Evolutionary conservation across 2,888 invertebrate species (phyloP), one percentile per base, ranked within the genome.

Genomic region (Synergus umbraculus): DNA sequence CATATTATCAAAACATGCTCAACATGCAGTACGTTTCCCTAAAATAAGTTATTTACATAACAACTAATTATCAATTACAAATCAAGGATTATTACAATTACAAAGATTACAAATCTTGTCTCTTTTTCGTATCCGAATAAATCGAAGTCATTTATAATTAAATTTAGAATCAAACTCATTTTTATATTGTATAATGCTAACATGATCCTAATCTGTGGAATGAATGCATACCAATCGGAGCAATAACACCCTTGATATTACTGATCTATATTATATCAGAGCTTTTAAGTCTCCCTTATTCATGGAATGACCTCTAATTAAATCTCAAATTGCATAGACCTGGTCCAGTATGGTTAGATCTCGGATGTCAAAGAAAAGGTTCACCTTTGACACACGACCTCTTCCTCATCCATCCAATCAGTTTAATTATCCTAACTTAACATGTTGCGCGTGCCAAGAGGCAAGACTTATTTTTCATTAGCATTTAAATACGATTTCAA

Each of bases 321-420:
- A 89, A 90, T 89, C 87, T 90, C 89, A 85, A 88, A 89, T 90
- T 89, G 86, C 87, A 82, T 73, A 82, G 67, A 78, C 44, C 73
- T 67, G 46, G 79, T 80, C 44, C 69, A 78, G 77, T 65, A 81
- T 86, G 84, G 79, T 89, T 89, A 80, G 85, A 88, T 89, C 87
- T 54, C 54, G 8, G 54, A 54, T 54, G n/a, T 88, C 88, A 88
- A 88, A 88, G 88, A 86, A 86, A 84, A 78, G 83, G 80, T 83
- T 69, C 46, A 22, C 83, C 86, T 87, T 88, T 88, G 89, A 88
- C 85, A 88, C 83, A 81, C 78, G 88, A 88, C 84, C 86, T 82
- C 82, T 80, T 77, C 79, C 81, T 37, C 29, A 29, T 77, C 77
- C 78, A 81, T 84, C 82, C 79, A 86, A 85, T 82, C 80, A 79